A percentile compares a stretch with the other conserved stretches of the same genome.
Conservation (phyloP, 2,888 invertebrate species). For the Pterostichus niger region DNA sequence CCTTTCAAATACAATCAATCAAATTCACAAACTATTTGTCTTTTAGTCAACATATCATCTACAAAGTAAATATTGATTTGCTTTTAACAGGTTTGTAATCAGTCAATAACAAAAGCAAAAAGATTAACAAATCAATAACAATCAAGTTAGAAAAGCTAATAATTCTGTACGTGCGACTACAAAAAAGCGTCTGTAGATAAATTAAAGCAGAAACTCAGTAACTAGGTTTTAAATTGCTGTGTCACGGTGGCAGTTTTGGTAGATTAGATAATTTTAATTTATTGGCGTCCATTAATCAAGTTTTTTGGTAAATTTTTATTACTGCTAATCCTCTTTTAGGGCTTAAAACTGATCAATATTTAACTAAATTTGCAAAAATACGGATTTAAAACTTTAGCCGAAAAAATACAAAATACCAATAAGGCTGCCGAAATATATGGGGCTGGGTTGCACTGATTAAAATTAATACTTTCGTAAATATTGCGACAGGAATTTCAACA, state of each 20-base stretch:
- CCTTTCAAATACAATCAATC: not conserved
- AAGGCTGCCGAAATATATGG: not conserved
- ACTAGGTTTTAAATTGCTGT: conserved; percentile 58
- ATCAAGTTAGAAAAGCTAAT: conserved; percentile 9
- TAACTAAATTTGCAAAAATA: conserved; percentile 37
- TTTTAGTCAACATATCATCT: too few species aligned
- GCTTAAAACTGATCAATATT: conserved; percentile 43
- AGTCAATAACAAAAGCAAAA: conserved; percentile 3
- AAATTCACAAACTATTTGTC: not conserved
- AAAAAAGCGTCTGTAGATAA: conserved; percentile 49
- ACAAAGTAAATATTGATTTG: not conserved
- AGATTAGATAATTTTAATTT: conserved; percentile 61
- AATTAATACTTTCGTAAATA: conserved; percentile 5
- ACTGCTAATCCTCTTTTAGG: conserved; percentile 55
- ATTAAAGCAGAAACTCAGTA: conserved; percentile 47
- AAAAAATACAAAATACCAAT: conserved; percentile 25
- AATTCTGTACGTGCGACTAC: not conserved
- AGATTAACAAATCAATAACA: conserved; percentile 22
- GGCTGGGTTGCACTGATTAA: not conserved
- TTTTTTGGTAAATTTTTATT: conserved; percentile 49
- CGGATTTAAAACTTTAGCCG: conserved; percentile 14
- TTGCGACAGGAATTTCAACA: not conserved
- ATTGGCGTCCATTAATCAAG: conserved; percentile 50
- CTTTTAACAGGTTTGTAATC: conserved; percentile 2
- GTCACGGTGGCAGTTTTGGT: conserved; percentile 32